Base-by-base conservation (phyloP, 1,140 invertebrate genomes). In the Zaprionus lachaisei region DNA sequence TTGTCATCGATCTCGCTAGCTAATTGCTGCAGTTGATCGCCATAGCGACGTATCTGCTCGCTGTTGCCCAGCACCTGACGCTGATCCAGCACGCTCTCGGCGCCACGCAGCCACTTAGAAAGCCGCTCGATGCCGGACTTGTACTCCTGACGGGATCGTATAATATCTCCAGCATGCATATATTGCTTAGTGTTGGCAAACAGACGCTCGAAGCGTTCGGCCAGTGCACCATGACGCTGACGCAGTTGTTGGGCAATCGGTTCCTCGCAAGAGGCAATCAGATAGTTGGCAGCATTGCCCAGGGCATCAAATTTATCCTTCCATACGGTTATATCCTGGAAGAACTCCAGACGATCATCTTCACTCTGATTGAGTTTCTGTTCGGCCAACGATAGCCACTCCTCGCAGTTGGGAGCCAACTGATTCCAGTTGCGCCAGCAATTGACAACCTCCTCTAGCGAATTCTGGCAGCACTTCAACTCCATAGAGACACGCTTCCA, bases 401-500 rank as follows among this genome's bases (percentile, higher is more conserved):
- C 92, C 51, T 96, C 95, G 75, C 99, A 96, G 72, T 96, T 95
- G 55, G 96, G 95, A 0, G 95, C 94, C 75, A 96, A 92, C 1
- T 94, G 93, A 51, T 95, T 96, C 96, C 97, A 99, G 54, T 95
- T 95, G 83, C 96, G 95, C 98, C 98, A 99, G 91, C 98, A 96
- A 3, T 96, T 95, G 5, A 98, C 95, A 0, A 98, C 96, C 93
- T 98, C 97, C 93, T 98, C 97, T 1, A 98, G 93, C 91, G 97
- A 97, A 79, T 96, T 97, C 90, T 98, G 96, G 5, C 97, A 96
- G 91, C 97, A 98, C 74, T 97, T 95, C 3, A 99, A 94, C 85
- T 98, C 97, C 93, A 97, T 97, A 3, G 97, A 97, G 2, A 98
- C 95, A 80, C 95, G 95, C 91, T 97, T 97, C 98, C 98, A 99